A percentile compares a stretch with the other conserved stretches of the same genome.
Evolutionary conservation across 2,113 vertebrate species (phyloP).

Genomic region (Rallus limicola): DNA sequence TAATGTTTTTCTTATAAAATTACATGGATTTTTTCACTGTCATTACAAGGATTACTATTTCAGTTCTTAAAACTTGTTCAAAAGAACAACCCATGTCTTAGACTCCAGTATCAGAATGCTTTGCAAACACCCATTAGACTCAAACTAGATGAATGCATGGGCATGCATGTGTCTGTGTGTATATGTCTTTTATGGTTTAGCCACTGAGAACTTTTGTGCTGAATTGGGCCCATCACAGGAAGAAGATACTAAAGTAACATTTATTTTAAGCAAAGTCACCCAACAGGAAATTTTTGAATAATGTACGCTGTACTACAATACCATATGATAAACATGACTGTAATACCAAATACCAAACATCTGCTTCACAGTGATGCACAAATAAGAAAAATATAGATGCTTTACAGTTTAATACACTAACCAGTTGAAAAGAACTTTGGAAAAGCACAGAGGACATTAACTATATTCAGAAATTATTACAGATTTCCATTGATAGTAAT

Average conservation of each 20-base stretch:
- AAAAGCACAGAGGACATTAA: not conserved
- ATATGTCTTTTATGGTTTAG: not conserved
- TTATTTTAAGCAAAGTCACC: not conserved
- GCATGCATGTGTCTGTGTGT: rapidly evolving
- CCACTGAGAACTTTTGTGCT: not conserved
- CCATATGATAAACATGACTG: not conserved
- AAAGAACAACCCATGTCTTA: not conserved
- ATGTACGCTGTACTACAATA: not conserved
- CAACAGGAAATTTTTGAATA: not conserved
- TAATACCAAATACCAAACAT: not conserved
- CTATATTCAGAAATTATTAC: not conserved
- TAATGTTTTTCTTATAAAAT: not conserved
- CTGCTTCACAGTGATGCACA: not conserved
- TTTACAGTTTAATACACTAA: not conserved
- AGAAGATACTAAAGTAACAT: not conserved
- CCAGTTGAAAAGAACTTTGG: not conserved
- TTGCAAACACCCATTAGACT: not conserved
- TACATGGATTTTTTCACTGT: not conserved
- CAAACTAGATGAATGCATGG: not conserved
- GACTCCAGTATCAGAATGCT: not conserved
- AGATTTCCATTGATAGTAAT: not conserved
- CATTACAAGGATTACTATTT: not conserved
- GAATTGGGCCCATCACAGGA: not conserved
- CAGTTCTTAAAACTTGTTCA: not conserved
- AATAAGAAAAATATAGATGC: not conserved